A percentile compares a stretch with the other conserved stretches of the same genome.
Conservation (phyloP, 2,888 invertebrate genomes). For the Timandra comae region DNA sequence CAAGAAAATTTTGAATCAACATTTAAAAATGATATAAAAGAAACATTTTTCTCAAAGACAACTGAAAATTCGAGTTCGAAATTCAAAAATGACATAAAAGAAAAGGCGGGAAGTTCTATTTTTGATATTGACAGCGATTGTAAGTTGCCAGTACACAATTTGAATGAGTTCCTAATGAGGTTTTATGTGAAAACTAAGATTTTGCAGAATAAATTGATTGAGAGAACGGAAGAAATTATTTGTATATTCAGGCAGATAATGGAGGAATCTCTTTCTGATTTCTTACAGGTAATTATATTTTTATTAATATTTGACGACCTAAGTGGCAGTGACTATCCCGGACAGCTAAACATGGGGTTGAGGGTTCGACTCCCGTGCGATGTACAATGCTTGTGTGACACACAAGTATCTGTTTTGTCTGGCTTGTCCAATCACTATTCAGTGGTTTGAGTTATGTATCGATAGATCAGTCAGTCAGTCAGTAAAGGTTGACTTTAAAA, state of each 20-base stretch:
- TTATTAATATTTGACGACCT: conserved; percentile 1
- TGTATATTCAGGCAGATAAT: conserved; percentile 46
- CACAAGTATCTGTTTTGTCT: too few relatives aligned
- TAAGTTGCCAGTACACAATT: background rate
- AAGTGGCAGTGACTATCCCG: background rate
- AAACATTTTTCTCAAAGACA: too few relatives aligned
- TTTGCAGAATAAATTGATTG: conserved; percentile 25
- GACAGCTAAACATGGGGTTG: conserved; percentile 4
- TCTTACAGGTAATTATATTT: conserved; percentile 35
- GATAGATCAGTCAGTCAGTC: too few relatives aligned
- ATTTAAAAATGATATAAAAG: too few relatives aligned
- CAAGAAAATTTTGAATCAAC: too few relatives aligned
- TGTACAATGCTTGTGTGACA: background rate
- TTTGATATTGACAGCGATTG: conserved; percentile 1
- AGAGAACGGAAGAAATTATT: conserved; percentile 39
- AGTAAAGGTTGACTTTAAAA: too few relatives aligned
- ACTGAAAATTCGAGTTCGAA: too few relatives aligned
- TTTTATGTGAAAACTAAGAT: conserved; percentile 27
- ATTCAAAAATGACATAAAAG: background rate
- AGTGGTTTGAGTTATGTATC: too few relatives aligned
- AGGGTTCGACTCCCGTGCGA: conserved; percentile 27
- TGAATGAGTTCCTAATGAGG: conserved; percentile 21
- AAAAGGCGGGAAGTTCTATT: background rate
- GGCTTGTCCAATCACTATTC: too few relatives aligned
- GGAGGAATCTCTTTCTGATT: conserved; percentile 36